phyloP scores from a whole-genome alignment of 2,888 invertebrate species.

The Sialis fuliginosa region DNA sequence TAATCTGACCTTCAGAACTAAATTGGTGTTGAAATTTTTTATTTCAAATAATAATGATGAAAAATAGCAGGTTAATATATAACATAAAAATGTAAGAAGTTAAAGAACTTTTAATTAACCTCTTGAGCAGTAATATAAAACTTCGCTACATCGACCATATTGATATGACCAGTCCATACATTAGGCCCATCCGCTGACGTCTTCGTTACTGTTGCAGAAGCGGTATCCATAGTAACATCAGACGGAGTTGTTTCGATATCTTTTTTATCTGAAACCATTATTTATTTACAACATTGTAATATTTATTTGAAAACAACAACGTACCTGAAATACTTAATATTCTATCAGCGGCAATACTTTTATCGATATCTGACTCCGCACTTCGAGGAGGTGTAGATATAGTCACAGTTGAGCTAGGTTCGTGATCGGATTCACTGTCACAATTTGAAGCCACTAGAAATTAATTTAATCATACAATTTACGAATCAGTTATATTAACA shows the following conservation, averaged over 20 bases:
- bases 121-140: conserved; percentile 70
- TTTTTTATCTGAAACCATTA: conserved; percentile 9
- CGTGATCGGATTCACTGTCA: conserved; percentile 53
- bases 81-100: too few species aligned
- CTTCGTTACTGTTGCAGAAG: conserved; percentile 1
- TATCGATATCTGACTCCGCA: conserved; percentile 13
- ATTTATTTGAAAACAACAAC: not conserved
- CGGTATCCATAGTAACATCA: conserved; percentile 10
- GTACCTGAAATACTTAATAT: too few species aligned
- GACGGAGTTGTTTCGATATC: conserved; percentile 7
- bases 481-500: conserved; percentile 1
- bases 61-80: too few species aligned
- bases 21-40: not conserved
- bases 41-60: not conserved
- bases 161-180: conserved; percentile 69
- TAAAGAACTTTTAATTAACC: conserved; percentile 24
- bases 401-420: conserved; percentile 62
- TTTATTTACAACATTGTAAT: not conserved
- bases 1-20: too few species aligned
- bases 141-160: conserved; percentile 81
- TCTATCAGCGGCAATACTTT: not conserved
- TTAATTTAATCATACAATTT: conserved; percentile 5
- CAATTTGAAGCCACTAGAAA: conserved; percentile 14
- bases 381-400: conserved; percentile 36
- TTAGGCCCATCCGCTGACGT: conserved; percentile 7